Evolutionary conservation across 2,797 vertebrate species (phyloP).

Genomic region (Sebastes wilsoni): DNA sequence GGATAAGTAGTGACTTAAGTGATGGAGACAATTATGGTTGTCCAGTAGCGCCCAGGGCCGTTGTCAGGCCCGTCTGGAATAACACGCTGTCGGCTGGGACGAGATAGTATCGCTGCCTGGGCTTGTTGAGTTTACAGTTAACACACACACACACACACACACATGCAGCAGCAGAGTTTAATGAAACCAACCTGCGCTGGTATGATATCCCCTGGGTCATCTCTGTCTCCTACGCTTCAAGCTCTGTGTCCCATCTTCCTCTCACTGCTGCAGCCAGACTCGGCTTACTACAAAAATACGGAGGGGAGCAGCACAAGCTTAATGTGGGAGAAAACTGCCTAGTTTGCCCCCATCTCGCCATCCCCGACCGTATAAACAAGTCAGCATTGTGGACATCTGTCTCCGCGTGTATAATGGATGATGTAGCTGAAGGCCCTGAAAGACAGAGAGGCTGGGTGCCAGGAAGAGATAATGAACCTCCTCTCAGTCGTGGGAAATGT

Average conservation of each 20-base stretch:
- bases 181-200: slow-evolving; percentile 72
- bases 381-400: slow-evolving; percentile 79
- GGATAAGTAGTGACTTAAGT: slow-evolving; percentile 55
- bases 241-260: slow-evolving; percentile 52
- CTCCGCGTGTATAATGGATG: slow-evolving; percentile 79
- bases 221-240: slow-evolving; percentile 62
- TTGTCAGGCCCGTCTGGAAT: slow-evolving; percentile 63
- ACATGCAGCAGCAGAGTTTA: slow-evolving; percentile 49
- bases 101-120: slow-evolving; percentile 59
- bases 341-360: slow-evolving; percentile 57
- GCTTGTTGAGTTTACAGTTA: slow-evolving; percentile 61
- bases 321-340: slow-evolving; percentile 57
- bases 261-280: slow-evolving; percentile 43
- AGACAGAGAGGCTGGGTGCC: slow-evolving; percentile 71
- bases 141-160: slow-evolving; percentile 26
- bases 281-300: slow-evolving; percentile 50
- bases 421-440: slow-evolving; percentile 75
- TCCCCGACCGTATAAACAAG: slow-evolving; percentile 74
- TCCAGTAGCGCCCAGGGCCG: slow-evolving; percentile 62
- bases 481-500: slow-evolving; percentile 71
- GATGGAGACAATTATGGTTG: slow-evolving; percentile 73
- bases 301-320: slow-evolving; percentile 36
- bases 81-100: slow-evolving; percentile 52
- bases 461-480: slow-evolving; percentile 76
- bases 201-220: slow-evolving; percentile 73